phyloP scores from a whole-genome alignment of 2,113 vertebrate genomes.

The Argyrosomus japonicus region DNA sequence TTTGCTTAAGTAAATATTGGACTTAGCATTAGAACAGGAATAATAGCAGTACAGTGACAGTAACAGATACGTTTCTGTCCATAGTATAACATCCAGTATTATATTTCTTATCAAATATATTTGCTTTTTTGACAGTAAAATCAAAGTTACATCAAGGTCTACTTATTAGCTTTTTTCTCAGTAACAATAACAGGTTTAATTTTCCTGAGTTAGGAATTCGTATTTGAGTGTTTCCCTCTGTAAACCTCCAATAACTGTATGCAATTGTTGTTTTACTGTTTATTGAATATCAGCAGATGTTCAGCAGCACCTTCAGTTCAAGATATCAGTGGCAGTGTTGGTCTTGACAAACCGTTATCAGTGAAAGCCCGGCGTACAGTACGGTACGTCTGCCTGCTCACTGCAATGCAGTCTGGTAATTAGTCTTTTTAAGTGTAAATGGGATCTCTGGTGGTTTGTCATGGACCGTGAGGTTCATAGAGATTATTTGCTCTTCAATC shows the following conservation, averaged over 20 bases:
- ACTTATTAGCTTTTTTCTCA: too few species aligned
- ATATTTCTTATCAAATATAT: too few species aligned
- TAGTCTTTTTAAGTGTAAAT: constrained; percentile 67
- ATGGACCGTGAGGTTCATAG: constrained; percentile 40
- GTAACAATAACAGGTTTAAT: not conserved
- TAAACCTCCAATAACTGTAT: constrained; percentile 2
- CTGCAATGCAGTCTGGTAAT: constrained; percentile 46
- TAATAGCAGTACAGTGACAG: too few species aligned
- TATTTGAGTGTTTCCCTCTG: not conserved
- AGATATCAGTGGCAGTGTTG: not conserved
- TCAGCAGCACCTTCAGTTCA: not conserved
- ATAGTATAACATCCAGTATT: too few species aligned
- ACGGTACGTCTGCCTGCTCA: constrained; percentile 15
- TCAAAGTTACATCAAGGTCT: too few species aligned
- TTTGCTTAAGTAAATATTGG: too few species aligned
- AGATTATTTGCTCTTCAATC: constrained; percentile 42
- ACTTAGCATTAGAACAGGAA: too few species aligned
- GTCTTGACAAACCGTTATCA: constrained; percentile 14
- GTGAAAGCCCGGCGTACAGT: not conserved
- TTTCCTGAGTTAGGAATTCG: not conserved
- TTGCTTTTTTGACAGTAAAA: too few species aligned
- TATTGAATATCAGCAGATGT: constrained; percentile 11
- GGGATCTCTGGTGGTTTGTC: constrained; percentile 64
- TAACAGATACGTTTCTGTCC: too few species aligned
- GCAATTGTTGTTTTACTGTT: not conserved